Percentiles rank a stretch among this genome's conserved stretches.
Evolutionary conservation across 2,888 invertebrate species (phyloP).

Genomic region (Hydrotaea cyrtoneurina): DNA sequence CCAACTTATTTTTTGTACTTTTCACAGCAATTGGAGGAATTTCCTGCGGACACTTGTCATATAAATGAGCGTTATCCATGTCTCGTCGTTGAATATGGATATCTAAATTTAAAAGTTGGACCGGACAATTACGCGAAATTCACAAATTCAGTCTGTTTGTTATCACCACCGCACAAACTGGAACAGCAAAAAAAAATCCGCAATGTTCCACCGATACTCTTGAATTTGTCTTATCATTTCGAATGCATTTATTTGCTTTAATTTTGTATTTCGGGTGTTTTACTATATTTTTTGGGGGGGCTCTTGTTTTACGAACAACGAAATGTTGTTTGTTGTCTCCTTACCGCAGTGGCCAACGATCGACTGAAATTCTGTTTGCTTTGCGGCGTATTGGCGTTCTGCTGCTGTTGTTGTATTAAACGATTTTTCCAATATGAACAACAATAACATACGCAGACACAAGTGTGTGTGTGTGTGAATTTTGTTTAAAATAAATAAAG

Average conservation of each 20-base stretch:
- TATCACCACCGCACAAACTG: too few species aligned
- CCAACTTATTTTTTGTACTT: slow-evolving; percentile 23
- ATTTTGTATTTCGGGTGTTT: slow-evolving; percentile 15
- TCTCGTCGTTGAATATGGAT: background rate
- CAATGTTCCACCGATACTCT: background rate
- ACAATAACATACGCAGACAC: slow-evolving; percentile 53
- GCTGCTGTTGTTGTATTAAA: slow-evolving; percentile 51
- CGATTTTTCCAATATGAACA: slow-evolving; percentile 62
- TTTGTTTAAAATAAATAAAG: slow-evolving; percentile 44
- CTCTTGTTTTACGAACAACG: slow-evolving; percentile 23
- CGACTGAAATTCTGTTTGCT: slow-evolving; percentile 60
- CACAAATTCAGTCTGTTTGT: background rate
- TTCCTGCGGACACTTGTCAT: slow-evolving; percentile 41
- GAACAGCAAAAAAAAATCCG: slow-evolving; percentile 1
- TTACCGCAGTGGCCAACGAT: slow-evolving; percentile 43
- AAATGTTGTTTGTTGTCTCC: slow-evolving; percentile 39
- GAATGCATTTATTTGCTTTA: slow-evolving; percentile 11
- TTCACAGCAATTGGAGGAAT: slow-evolving; percentile 22
- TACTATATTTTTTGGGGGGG: background rate
- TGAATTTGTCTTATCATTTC: background rate
- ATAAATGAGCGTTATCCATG: slow-evolving; percentile 29
- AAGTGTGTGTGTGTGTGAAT: slow-evolving; percentile 15
- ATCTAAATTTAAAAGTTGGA: background rate
- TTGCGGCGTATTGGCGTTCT: background rate
- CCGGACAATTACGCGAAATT: background rate